Conservation (phyloP, 2,113 vertebrate genomes). For the Mobula hypostoma region DNA sequence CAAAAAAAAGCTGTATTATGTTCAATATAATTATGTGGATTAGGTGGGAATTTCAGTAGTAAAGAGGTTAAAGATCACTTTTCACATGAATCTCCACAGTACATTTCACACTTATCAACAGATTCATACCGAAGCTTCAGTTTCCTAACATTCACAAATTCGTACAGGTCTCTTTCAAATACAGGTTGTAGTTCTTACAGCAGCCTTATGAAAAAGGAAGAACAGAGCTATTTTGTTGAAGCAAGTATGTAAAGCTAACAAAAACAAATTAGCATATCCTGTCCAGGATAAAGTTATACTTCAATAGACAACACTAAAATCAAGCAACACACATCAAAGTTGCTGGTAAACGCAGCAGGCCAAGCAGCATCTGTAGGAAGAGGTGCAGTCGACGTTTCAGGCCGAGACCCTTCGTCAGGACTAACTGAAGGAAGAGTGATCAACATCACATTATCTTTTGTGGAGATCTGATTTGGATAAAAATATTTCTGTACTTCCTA, state of each 20-base stretch:
- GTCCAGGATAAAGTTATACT: too few relatives aligned
- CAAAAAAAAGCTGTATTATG: background rate
- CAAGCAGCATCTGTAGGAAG: too few relatives aligned
- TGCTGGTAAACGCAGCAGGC: too few relatives aligned
- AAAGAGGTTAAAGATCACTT: background rate
- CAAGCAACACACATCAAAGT: too few relatives aligned
- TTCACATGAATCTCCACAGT: background rate
- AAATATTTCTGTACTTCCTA: too few relatives aligned
- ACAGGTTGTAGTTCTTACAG: background rate
- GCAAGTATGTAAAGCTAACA: background rate
- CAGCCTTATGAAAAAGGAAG: background rate
- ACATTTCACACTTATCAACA: background rate
- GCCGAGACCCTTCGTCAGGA: too few relatives aligned
- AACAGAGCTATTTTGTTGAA: background rate
- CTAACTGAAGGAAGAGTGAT: too few relatives aligned
- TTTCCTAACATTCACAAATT: background rate
- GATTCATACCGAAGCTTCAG: background rate
- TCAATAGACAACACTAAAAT: too few relatives aligned
- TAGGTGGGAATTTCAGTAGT: background rate
- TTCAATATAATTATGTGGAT: background rate
- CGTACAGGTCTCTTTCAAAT: background rate
- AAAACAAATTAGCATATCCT: background rate
- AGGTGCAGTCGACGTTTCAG: too few relatives aligned
- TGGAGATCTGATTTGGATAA: too few relatives aligned
- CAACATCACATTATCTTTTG: too few relatives aligned